A percentile compares a stretch with the other conserved stretches of the same genome.
These are phyloP conservation scores for Mesocricetus auratus DNA, from an alignment of 2,113 vertebrate species.

Conservation along the genomic window DNA sequence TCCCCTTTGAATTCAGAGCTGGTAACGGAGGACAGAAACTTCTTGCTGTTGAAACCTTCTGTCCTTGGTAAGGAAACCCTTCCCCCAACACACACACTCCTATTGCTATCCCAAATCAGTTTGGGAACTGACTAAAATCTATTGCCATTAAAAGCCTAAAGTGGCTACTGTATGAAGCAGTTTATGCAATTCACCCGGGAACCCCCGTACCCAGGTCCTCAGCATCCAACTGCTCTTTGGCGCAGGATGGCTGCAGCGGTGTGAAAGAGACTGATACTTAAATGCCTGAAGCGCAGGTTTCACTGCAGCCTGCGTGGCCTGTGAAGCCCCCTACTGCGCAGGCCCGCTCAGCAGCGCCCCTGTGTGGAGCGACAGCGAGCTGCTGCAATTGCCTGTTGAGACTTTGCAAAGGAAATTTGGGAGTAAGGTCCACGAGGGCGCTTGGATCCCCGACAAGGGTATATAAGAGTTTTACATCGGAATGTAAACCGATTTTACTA, in stretches of 20 bases:
- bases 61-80: neutral
- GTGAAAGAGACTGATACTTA: neutral
- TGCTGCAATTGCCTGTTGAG: neutral
- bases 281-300: neutral
- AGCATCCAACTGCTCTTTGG: neutral
- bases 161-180: neutral
- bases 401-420: neutral
- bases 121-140: neutral
- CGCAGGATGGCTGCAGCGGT: neutral
- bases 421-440: neutral
- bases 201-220: neutral
- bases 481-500: neutral
- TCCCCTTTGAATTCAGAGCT: conserved; percentile 24
- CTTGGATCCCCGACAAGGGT: neutral
- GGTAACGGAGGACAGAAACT: neutral
- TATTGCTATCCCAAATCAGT: neutral
- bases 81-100: neutral
- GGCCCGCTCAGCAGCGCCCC: neutral
- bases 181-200: neutral
- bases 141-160: neutral
- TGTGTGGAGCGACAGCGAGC: neutral
- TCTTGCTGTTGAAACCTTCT: neutral
- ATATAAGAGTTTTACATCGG: neutral
- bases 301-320: neutral
- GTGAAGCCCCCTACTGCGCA: neutral